Conservation (phyloP, 2,113 vertebrate species). For the Sorex araneus region DNA sequence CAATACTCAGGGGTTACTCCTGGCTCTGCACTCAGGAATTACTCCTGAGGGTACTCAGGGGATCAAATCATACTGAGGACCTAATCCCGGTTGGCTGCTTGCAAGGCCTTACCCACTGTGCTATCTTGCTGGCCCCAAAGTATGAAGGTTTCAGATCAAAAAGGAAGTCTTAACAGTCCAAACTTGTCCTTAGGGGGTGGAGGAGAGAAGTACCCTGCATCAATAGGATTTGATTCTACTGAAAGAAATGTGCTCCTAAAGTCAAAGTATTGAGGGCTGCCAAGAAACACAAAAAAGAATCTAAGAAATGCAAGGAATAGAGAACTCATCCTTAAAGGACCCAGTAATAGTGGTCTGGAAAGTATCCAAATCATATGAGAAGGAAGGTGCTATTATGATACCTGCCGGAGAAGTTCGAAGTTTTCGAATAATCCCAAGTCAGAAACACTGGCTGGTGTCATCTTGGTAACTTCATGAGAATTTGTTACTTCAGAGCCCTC, state of each 20-base stretch:
- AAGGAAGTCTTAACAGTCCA: not conserved
- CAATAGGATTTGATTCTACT: not conserved
- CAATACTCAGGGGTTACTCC: no score
- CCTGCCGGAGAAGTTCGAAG: not conserved
- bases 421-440: not conserved
- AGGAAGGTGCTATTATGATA: not conserved
- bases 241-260: not conserved
- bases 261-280: not conserved
- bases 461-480: not conserved
- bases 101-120: no score
- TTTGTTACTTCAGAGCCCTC: not conserved
- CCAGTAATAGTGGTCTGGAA: not conserved
- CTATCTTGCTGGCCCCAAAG: no score
- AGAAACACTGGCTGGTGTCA: not conserved
- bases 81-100: no score
- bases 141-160: not conserved
- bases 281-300: not conserved
- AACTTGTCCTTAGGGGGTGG: not conserved
- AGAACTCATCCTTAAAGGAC: not conserved
- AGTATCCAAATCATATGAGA: not conserved
- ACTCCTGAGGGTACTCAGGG: no score
- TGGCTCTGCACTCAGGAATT: no score
- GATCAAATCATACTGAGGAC: no score
- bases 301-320: not conserved
- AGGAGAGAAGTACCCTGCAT: not conserved